These are phyloP conservation scores for Leucoraja erinaceus DNA, from an alignment of 2,113 vertebrate genomes.

Conservation along the genomic window DNA sequence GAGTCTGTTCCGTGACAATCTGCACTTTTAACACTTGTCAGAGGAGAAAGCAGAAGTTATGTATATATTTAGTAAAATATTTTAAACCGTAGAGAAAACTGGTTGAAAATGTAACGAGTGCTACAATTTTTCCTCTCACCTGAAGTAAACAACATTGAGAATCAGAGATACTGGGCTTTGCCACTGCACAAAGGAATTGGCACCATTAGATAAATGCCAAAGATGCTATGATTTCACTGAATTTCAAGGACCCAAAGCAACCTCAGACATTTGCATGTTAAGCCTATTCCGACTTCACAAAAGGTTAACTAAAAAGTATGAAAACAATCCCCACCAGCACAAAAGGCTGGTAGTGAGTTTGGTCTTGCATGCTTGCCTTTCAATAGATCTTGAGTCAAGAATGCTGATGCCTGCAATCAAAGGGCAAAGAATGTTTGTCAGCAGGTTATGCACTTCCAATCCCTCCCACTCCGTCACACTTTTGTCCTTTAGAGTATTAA, in stretches of 20 bases:
- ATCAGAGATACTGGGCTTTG: not conserved
- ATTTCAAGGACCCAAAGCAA: slow-evolving; percentile 12
- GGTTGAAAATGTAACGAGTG: not conserved
- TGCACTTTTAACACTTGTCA: too few species aligned
- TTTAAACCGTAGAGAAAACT: not conserved
- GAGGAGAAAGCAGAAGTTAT: too few species aligned
- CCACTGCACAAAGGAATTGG: slow-evolving; percentile 8
- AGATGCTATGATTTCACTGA: slow-evolving; percentile 30
- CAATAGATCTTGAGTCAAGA: slow-evolving; percentile 36
- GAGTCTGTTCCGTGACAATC: too few species aligned
- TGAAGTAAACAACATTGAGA: not conserved
- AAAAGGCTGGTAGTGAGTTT: slow-evolving; percentile 28
- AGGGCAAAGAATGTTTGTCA: slow-evolving; percentile 35
- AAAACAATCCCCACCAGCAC: slow-evolving; percentile 27
- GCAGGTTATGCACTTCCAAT: not conserved
- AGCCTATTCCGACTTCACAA: slow-evolving; percentile 25
- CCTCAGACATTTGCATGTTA: slow-evolving; percentile 34
- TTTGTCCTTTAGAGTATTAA: not conserved
- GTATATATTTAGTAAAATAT: too few species aligned
- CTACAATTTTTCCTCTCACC: not conserved
- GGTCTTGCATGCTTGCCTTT: slow-evolving; percentile 38
- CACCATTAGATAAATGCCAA: slow-evolving; percentile 10
- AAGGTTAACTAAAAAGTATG: slow-evolving; percentile 37
- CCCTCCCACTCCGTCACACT: not conserved
- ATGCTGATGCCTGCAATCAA: slow-evolving; percentile 25